Percentiles rank a stretch among this genome's conserved stretches.
Evolutionary conservation across 2,113 vertebrate species (phyloP).

Genomic region (Euleptes europaea): DNA sequence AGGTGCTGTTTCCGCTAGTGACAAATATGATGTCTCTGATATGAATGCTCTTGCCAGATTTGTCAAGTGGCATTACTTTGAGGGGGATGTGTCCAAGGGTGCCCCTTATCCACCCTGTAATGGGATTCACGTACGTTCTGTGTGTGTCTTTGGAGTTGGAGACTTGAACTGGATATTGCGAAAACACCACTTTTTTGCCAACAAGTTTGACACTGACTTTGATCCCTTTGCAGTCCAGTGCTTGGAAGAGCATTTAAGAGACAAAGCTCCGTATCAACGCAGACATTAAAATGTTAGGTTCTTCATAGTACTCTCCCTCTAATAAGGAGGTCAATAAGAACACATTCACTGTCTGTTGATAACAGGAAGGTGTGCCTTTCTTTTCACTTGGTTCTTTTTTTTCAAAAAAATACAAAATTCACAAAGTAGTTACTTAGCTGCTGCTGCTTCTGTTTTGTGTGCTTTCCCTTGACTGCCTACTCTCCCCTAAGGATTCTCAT

Average conservation of each 20-base stretch:
- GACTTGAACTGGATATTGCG: constrained; percentile 84
- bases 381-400: not conserved
- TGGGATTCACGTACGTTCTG: constrained; percentile 78
- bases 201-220: constrained; percentile 86
- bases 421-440: not conserved
- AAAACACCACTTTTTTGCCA: constrained; percentile 89
- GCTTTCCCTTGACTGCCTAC: not conserved
- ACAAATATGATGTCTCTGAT: constrained; percentile 84
- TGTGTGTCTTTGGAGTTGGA: constrained; percentile 87
- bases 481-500: not conserved
- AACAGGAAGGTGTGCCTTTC: not conserved
- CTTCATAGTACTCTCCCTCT: not conserved
- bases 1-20: constrained; percentile 74
- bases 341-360: not conserved
- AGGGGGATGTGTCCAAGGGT: constrained; percentile 75
- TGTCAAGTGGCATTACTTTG: constrained; percentile 87
- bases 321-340: not conserved
- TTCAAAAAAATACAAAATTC: not conserved
- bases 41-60: constrained; percentile 82
- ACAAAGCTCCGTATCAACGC: constrained; percentile 73
- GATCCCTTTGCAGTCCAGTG: constrained; percentile 84
- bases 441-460: not conserved
- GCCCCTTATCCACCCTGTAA: constrained; percentile 83
- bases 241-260: constrained; percentile 85
- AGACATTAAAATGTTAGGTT: constrained; percentile 49